These are phyloP conservation scores for Drosophila tristis DNA, from an alignment of 1,140 invertebrate species.

Conservation along the genomic window DNA sequence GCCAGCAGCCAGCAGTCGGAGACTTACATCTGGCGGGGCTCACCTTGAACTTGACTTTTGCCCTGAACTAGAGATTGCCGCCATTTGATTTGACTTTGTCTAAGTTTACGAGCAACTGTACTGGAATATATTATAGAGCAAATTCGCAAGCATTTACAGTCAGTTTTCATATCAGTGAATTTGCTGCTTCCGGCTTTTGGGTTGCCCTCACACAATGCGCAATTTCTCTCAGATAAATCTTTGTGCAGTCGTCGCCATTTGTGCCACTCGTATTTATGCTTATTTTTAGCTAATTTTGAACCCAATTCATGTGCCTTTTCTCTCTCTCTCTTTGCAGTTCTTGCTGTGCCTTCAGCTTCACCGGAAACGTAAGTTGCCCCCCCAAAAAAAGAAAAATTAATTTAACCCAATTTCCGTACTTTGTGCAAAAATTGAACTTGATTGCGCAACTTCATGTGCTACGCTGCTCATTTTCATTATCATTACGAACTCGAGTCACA, in stretches of 20 bases:
- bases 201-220: slow-evolving; percentile 53
- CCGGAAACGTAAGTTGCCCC: slow-evolving; percentile 65
- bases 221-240: slow-evolving; percentile 67
- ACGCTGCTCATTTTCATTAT: slow-evolving; percentile 28
- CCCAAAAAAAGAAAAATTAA: slow-evolving; percentile 10
- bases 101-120: slow-evolving; percentile 6
- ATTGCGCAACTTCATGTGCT: slow-evolving; percentile 52
- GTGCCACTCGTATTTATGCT: not conserved
- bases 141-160: not conserved
- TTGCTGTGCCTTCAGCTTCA: slow-evolving; percentile 21
- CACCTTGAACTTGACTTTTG: slow-evolving; percentile 73
- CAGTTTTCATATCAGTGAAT: slow-evolving; percentile 29
- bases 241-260: slow-evolving; percentile 19
- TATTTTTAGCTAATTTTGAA: slow-evolving; percentile 39
- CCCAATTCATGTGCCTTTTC: slow-evolving; percentile 42
- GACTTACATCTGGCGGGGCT: slow-evolving; percentile 6
- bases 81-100: slow-evolving; percentile 35
- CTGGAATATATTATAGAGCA: slow-evolving; percentile 17
- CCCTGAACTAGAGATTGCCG: slow-evolving; percentile 31
- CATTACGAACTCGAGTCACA: slow-evolving; percentile 52
- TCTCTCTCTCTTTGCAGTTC: slow-evolving; percentile 45
- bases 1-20: not conserved
- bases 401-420: slow-evolving; percentile 54
- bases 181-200: slow-evolving; percentile 51
- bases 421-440: slow-evolving; percentile 25